A percentile compares a stretch with the other conserved stretches of the same genome.
phyloP scores from a whole-genome alignment of 1,140 invertebrate species.

The Drosophila baimaii region DNA sequence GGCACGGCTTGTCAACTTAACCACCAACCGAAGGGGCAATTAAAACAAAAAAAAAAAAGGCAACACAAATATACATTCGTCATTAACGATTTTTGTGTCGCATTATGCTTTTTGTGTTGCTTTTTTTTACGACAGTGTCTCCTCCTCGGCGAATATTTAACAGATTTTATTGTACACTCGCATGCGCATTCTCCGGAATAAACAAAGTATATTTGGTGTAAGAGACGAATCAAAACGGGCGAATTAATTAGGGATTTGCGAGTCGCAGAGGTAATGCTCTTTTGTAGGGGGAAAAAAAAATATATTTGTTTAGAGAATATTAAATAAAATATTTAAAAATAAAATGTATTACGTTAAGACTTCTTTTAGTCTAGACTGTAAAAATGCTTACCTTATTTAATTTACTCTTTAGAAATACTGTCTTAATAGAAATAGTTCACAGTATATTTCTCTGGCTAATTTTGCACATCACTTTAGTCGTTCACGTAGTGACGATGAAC shows the following conservation, averaged over 20 bases:
- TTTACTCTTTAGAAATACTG: too few relatives aligned
- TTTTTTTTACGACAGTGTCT: slow-evolving; percentile 48
- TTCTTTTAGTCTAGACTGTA: too few relatives aligned
- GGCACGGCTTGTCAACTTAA: slow-evolving; percentile 52
- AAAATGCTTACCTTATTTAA: too few relatives aligned
- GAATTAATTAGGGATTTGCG: neutral
- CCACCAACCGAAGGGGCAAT: slow-evolving; percentile 57
- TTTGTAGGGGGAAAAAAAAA: neutral
- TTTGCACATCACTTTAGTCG: too few relatives aligned
- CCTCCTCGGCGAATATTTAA: slow-evolving; percentile 68
- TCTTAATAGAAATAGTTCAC: too few relatives aligned
- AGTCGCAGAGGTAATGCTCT: slow-evolving; percentile 1
- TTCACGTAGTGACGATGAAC: too few relatives aligned
- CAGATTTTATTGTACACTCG: slow-evolving; percentile 74
- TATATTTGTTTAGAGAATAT: neutral
- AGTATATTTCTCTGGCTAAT: too few relatives aligned
- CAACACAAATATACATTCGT: slow-evolving; percentile 59
- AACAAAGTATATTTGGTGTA: slow-evolving; percentile 17
- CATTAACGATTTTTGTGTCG: slow-evolving; percentile 70
- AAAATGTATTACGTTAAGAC: too few relatives aligned
- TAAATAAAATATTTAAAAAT: neutral
- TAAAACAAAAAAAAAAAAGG: slow-evolving; percentile 43
- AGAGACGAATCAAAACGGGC: slow-evolving; percentile 5
- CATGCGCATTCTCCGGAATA: slow-evolving; percentile 63
- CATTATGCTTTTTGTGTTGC: slow-evolving; percentile 46